Conservation (phyloP, 2,888 invertebrate species). For the Leptothorax acervorum region DNA sequence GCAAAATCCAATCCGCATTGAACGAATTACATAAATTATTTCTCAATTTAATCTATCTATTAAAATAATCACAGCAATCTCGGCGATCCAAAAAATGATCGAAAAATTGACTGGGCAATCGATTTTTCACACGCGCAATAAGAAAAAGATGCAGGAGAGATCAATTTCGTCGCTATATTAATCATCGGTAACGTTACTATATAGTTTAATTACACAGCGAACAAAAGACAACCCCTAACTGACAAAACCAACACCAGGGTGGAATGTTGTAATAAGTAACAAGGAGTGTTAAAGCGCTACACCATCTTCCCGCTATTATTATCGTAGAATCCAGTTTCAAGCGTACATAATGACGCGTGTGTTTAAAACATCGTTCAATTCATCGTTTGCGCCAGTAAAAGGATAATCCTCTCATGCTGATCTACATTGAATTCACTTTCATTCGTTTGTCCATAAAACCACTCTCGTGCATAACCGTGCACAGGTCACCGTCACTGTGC, state of each 20-base stretch:
- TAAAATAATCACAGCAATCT: neutral
- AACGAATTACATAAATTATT: constrained; percentile 15
- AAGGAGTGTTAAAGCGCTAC: constrained; percentile 53
- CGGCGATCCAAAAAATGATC: neutral
- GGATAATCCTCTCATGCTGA: neutral
- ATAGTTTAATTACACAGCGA: constrained; percentile 21
- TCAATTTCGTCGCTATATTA: neutral
- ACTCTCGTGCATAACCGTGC: neutral
- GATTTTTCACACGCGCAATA: neutral
- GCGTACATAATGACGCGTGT: constrained; percentile 56
- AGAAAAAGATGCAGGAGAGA: neutral
- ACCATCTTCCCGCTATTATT: constrained; percentile 69
- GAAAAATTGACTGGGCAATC: constrained; percentile 35
- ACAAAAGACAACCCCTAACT: neutral
- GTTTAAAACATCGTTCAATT: constrained; percentile 64
- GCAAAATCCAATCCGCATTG: neutral
- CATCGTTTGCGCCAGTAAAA: constrained; percentile 30
- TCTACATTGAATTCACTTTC: constrained; percentile 25
- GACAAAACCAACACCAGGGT: constrained; percentile 18
- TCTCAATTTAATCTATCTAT: neutral
- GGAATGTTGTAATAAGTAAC: constrained; percentile 28
- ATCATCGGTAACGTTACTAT: neutral
- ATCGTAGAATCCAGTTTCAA: constrained; percentile 48
- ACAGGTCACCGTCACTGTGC: neutral
- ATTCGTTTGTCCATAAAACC: constrained; percentile 3